Percentiles rank a stretch among this genome's conserved stretches.
These are phyloP conservation scores for Glyptemys insculpta DNA, from an alignment of 2,797 vertebrate genomes.

Conservation along the genomic window DNA sequence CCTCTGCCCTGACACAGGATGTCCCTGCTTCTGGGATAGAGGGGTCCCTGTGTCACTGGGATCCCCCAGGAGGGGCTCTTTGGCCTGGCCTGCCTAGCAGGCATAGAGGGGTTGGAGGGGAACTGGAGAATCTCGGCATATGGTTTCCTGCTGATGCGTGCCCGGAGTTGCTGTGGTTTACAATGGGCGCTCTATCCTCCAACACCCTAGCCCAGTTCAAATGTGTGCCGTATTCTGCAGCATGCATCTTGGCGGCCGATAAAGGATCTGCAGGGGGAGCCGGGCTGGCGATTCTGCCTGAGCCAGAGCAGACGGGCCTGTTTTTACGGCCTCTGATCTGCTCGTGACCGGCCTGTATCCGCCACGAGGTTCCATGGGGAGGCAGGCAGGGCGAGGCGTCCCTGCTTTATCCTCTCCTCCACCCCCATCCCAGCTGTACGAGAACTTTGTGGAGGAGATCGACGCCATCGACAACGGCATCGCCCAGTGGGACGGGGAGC, in stretches of 20 bases:
- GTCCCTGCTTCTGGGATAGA: too few species aligned
- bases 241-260: background rate
- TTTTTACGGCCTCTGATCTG: too few species aligned
- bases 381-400: background rate
- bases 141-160: background rate
- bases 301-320: too few species aligned
- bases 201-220: background rate
- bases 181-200: background rate
- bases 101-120: too few species aligned
- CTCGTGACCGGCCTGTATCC: too few species aligned
- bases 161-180: too few species aligned
- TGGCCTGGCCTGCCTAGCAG: too few species aligned
- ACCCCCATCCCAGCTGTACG: conserved; percentile 87
- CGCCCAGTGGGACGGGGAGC: conserved; percentile 88
- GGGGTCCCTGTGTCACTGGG: too few species aligned
- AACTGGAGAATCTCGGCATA: too few species aligned
- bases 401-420: rapidly evolving
- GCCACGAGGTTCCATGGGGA: background rate
- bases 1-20: too few species aligned
- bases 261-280: background rate
- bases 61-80: too few species aligned
- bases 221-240: background rate
- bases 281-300: background rate
- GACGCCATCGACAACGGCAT: conserved; percentile 96
- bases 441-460: conserved; percentile 95